These are phyloP conservation scores for Malthinus seriepunctatus DNA, from an alignment of 2,888 invertebrate genomes.

Conservation along the genomic window DNA sequence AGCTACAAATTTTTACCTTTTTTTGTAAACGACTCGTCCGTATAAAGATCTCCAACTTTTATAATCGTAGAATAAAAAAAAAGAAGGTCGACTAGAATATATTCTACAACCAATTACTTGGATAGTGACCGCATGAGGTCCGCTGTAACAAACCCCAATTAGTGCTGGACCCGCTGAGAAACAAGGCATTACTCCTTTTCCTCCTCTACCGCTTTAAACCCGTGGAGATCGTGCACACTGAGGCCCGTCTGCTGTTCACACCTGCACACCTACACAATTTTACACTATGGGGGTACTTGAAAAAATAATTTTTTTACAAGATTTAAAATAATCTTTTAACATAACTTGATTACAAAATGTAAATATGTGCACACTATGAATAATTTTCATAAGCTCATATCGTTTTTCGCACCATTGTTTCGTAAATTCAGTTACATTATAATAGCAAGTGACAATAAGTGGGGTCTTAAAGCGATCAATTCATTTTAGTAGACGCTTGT, in stretches of 20 bases:
- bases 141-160: slow-evolving; percentile 50
- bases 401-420: neutral
- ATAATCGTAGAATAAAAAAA: slow-evolving; percentile 6
- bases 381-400: neutral
- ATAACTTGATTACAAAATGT: slow-evolving; percentile 7
- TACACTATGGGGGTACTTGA: slow-evolving; percentile 20
- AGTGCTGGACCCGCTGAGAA: slow-evolving; percentile 53
- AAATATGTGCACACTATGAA: slow-evolving; percentile 1
- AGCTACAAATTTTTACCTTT: neutral
- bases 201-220: slow-evolving; percentile 4
- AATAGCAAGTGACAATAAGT: neutral
- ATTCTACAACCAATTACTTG: slow-evolving; percentile 37
- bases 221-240: slow-evolving; percentile 11
- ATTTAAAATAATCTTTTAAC: slow-evolving; percentile 21
- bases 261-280: slow-evolving; percentile 25
- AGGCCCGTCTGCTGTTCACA: slow-evolving; percentile 22
- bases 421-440: neutral
- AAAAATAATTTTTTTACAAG: neutral
- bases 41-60: slow-evolving; percentile 20
- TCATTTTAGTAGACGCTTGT: neutral
- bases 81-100: slow-evolving; percentile 24
- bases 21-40: too few species aligned
- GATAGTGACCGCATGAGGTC: slow-evolving; percentile 39
- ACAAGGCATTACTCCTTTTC: slow-evolving; percentile 48
- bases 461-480: neutral